Base-by-base conservation (phyloP, 1,140 invertebrate genomes). In the Ridgeia piscesae region DNA sequence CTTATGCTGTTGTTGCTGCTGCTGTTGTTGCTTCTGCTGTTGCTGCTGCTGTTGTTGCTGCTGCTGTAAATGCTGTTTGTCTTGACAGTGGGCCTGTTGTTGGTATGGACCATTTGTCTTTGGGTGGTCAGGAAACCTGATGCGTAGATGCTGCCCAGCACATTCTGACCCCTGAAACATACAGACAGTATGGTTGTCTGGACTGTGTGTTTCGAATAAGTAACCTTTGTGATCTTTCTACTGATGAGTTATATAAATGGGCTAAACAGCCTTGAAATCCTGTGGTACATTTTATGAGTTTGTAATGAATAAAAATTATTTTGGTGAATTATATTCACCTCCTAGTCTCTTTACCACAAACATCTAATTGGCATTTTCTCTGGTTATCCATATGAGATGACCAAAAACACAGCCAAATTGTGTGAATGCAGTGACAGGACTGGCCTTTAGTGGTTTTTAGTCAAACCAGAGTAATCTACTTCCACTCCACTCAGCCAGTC, bases 61-160 rank as follows among this genome's bases (percentile, higher is more conserved):
- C 58, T 77, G 58, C 58, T 8, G 58, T 21, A 77, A 31, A 9
- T 77, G 11, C 58, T 77, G 58, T 31, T 31, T 77, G 14, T 77
- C 58, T 77, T 77, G 58, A 17, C 27, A 21, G 14, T 8, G 11
- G 2, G 14, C 58, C 58, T 27, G 58, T 77, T 77, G 58, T 31
- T 77, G 11, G 2, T 77, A 77, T 77, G 58, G 58, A 4, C 58
- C 58, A 77, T 8, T 27, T 8, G 58, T 9, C 58, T 21, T 77
- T 42, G 96, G 96, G 92, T 96, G 96, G 93, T 96, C 96, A 14
- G 96, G 96, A 94, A 96, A 97, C 93, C 96, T 96, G 92, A 96
- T 96, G 21, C 96, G 94, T 88, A 96, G 94, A 91, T 95, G 95
- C 93, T 96, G 95, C 34, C 96, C 96, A 92, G 94, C 95, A 92